A percentile compares a stretch with the other conserved stretches of the same genome.
Conservation (phyloP, 1,140 invertebrate genomes). For the Aphelinus atriplicis region DNA sequence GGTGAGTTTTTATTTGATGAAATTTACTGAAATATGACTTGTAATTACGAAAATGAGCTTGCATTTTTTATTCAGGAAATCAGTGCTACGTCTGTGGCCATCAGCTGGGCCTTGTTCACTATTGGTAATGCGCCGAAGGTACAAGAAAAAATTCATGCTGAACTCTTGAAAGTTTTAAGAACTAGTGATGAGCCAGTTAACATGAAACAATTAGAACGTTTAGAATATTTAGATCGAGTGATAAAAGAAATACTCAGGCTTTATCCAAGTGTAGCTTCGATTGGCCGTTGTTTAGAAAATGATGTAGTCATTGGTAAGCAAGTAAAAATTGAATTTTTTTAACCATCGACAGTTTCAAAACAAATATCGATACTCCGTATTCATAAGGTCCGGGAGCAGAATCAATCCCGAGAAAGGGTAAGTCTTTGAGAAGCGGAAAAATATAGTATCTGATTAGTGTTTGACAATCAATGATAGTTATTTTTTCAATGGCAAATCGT, state of each 20-base stretch:
- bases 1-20: slow-evolving; percentile 57
- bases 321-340: slow-evolving; percentile 12
- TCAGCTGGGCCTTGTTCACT: slow-evolving; percentile 63
- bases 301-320: slow-evolving; percentile 57
- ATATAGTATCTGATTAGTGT: slow-evolving; percentile 73
- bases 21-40: neutral
- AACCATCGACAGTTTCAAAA: slow-evolving; percentile 70
- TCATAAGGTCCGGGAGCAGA: too few species aligned
- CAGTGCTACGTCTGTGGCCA: slow-evolving; percentile 74
- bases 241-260: slow-evolving; percentile 73
- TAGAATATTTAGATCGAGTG: slow-evolving; percentile 73
- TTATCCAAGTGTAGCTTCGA: slow-evolving; percentile 73
- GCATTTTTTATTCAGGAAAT: slow-evolving; percentile 55
- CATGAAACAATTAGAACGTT: slow-evolving; percentile 63
- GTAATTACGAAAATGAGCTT: neutral
- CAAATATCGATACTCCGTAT: slow-evolving; percentile 55
- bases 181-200: slow-evolving; percentile 52
- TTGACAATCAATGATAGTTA: slow-evolving; percentile 27
- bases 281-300: slow-evolving; percentile 62
- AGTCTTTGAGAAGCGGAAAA: slow-evolving; percentile 66
- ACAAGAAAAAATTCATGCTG: slow-evolving; percentile 72
- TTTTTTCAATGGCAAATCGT: too few species aligned
- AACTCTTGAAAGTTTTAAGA: slow-evolving; percentile 71
- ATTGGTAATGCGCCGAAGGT: slow-evolving; percentile 68
- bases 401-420: slow-evolving; percentile 68